Evolutionary conservation across 35 echinoderm and acorn worm genomes (phyloP), one percentile per base, ranked within the genome.

Genomic region (Chiridota heheva): DNA sequence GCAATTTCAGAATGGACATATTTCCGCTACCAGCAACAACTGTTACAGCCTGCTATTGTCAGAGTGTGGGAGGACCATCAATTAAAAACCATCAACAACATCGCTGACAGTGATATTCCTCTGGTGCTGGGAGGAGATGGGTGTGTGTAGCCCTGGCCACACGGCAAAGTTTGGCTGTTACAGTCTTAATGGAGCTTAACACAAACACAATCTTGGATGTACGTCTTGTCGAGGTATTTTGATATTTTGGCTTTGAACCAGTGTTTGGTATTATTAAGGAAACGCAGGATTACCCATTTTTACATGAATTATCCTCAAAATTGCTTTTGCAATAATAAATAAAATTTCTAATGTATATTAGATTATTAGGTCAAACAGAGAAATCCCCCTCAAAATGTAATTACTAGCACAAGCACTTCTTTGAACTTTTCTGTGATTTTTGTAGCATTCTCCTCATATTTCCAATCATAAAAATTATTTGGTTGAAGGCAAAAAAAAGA

Each of bases 91-190:
- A 26, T 78, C 16, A 7, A 33, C 26, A 42, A 60, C 13, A 24
- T 78, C 17, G 41, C 41, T 31, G 32, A 16, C 13, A 18, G n/a
- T n/a, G n/a, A n/a, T n/a, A n/a, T n/a, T n/a, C 77, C 77, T 2
- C 35, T 81, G 1, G 59, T 69, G 1, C 5, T 81, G 31, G 59
- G 58, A 8, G 59, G 59, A 2, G 77, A 81, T 42, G 60, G 77
- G 18, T 35, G 60, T 15, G 58, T 35, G 68, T 20, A 81, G 77
- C 77, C 77, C 77, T 36, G 77, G 77, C 28, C 59, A 81, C 20
- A 68, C 59, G 3, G 77, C 77, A 30, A 81, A 81, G 68, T 81
- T n/a, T 81, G 60, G 77, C 0, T 7, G 27, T 39, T 81, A 81
- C 33, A 81, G 28, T 36, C 32, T n/a, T 32, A 20, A 40, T 81